A percentile compares a stretch with the other conserved stretches of the same genome.
Evolutionary conservation across 2,113 vertebrate species (phyloP).

Genomic region (Osmerus eperlanus): DNA sequence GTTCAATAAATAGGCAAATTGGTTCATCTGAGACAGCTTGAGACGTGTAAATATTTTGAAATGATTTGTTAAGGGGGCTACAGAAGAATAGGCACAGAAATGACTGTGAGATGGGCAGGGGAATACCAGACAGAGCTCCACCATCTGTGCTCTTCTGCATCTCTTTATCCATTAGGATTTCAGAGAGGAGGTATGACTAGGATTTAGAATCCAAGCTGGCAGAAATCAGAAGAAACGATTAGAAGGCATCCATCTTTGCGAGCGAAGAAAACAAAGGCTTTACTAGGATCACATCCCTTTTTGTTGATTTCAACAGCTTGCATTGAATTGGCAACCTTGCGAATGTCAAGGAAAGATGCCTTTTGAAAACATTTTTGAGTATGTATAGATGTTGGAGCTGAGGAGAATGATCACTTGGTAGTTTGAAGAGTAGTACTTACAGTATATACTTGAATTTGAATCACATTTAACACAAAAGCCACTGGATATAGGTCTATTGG

Average conservation of each 20-base stretch:
- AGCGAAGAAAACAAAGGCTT: slow-evolving; percentile 31
- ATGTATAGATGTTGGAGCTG: not conserved
- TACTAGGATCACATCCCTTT: slow-evolving; percentile 24
- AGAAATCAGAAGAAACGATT: slow-evolving; percentile 47
- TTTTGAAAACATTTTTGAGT: not conserved
- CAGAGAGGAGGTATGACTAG: slow-evolving; percentile 62
- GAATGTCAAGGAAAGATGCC: not conserved
- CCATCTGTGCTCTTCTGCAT: slow-evolving; percentile 68
- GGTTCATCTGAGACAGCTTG: slow-evolving; percentile 47
- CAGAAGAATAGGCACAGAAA: slow-evolving; percentile 49
- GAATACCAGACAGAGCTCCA: slow-evolving; percentile 54
- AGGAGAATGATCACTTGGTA: not conserved
- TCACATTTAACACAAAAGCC: no score
- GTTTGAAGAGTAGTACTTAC: not conserved
- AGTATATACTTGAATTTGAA: no score
- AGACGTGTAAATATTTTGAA: slow-evolving; percentile 57
- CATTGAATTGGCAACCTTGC: slow-evolving; percentile 6
- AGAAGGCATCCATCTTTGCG: slow-evolving; percentile 15
- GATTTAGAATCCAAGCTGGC: slow-evolving; percentile 45
- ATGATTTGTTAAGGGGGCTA: slow-evolving; percentile 49
- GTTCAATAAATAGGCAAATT: slow-evolving; percentile 50
- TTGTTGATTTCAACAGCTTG: slow-evolving; percentile 20
- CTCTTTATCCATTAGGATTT: slow-evolving; percentile 63
- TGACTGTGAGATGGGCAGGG: slow-evolving; percentile 49
- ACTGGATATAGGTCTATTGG: no score